Evolutionary conservation across 2,888 invertebrate species (phyloP).

Genomic region (Andrena trimmerana): DNA sequence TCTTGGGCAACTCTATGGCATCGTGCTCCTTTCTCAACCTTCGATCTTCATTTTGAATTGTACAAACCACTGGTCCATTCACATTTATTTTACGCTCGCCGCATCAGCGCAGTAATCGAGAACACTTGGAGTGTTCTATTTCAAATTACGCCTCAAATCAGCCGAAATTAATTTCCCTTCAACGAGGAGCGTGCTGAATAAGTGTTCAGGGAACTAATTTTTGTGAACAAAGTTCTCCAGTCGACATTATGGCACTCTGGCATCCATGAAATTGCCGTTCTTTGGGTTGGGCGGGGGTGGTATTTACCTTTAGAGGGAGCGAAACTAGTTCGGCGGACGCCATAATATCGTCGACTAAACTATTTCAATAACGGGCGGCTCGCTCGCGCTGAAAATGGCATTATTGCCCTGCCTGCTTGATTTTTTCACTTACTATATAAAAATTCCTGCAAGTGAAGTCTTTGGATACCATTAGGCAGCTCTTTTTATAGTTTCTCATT

Average conservation of each 20-base stretch:
- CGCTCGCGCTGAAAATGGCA: neutral
- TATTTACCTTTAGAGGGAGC: slow-evolving; percentile 43
- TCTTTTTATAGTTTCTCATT: neutral
- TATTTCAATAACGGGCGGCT: slow-evolving; percentile 70
- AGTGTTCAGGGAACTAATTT: slow-evolving; percentile 25
- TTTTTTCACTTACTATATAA: neutral
- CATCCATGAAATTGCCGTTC: slow-evolving; percentile 22
- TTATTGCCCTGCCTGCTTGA: neutral
- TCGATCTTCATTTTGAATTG: neutral
- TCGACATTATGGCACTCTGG: slow-evolving; percentile 9
- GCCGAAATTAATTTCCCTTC: slow-evolving; percentile 10
- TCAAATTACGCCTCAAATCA: neutral
- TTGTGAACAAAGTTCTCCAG: slow-evolving; percentile 38
- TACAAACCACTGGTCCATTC: neutral
- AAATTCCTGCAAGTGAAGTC: neutral
- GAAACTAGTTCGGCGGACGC: slow-evolving; percentile 3
- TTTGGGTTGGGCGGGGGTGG: slow-evolving; percentile 1
- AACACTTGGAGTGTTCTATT: neutral
- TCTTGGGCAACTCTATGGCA: neutral
- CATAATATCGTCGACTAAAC: slow-evolving; percentile 64
- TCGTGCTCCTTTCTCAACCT: neutral
- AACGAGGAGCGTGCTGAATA: slow-evolving; percentile 2
- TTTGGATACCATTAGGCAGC: neutral
- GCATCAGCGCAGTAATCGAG: neutral
- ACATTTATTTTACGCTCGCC: neutral